phyloP scores from a whole-genome alignment of 2,113 vertebrate species.

The Notechis scutatus region DNA sequence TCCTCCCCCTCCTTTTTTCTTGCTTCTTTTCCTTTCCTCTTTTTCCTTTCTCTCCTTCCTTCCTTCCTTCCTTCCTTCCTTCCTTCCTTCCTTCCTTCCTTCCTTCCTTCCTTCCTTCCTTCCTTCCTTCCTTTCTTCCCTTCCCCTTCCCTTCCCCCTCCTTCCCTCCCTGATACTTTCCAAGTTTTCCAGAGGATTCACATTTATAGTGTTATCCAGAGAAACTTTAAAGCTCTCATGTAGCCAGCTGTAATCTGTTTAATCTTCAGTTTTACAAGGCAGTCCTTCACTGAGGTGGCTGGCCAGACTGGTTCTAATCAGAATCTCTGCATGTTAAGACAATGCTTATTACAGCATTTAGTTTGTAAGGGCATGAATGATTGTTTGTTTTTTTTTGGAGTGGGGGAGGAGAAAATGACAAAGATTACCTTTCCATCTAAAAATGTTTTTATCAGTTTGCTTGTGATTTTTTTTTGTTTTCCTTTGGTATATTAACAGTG shows the following conservation, averaged over 20 bases:
- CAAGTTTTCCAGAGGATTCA: background rate
- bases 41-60: too few species aligned
- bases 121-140: accelerated
- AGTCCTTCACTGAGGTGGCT: background rate
- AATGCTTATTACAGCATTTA: background rate
- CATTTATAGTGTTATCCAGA: background rate
- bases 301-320: background rate
- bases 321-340: background rate
- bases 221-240: background rate
- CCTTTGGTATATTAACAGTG: background rate
- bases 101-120: too few species aligned
- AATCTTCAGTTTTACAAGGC: background rate
- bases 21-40: too few species aligned
- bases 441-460: background rate
- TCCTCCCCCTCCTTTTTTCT: too few species aligned
- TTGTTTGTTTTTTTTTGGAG: too few species aligned
- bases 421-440: background rate
- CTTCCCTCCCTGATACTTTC: background rate
- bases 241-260: background rate
- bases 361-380: background rate
- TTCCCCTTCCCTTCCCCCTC: accelerated
- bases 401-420: background rate
- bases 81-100: too few species aligned
- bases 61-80: too few species aligned
- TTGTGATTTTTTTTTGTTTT: background rate